phyloP scores from a whole-genome alignment of 2,888 invertebrate genomes.

The Drosophila aldrichi region DNA sequence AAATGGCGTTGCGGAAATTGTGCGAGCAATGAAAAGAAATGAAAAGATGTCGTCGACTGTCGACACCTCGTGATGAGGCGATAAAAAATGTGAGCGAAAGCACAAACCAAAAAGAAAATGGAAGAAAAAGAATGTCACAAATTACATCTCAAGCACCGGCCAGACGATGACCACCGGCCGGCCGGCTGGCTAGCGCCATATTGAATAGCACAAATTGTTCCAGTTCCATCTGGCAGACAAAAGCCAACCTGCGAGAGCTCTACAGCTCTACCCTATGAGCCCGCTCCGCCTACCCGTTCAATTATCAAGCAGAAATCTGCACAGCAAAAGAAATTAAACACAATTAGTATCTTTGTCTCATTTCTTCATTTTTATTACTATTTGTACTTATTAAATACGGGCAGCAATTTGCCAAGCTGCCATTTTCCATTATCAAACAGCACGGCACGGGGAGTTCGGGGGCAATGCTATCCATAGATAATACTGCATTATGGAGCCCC shows the following conservation, averaged over 20 bases:
- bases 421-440: constrained; percentile 19
- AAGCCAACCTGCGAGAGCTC: constrained; percentile 44
- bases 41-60: constrained; percentile 40
- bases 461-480: constrained; percentile 25
- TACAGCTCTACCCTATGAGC: neutral
- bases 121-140: constrained; percentile 22
- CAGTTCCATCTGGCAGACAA: constrained; percentile 61
- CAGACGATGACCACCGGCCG: constrained; percentile 17
- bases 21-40: constrained; percentile 64
- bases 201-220: constrained; percentile 70
- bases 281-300: neutral
- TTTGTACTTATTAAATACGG: constrained; percentile 56
- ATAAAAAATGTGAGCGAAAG: constrained; percentile 44
- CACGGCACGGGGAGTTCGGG: neutral
- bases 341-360: constrained; percentile 53
- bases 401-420: constrained; percentile 38
- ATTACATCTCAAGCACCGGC: constrained; percentile 28
- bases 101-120: constrained; percentile 38
- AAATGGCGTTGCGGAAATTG: constrained; percentile 79
- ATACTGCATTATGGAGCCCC: constrained; percentile 24
- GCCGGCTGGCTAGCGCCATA: constrained; percentile 22
- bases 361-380: constrained; percentile 52
- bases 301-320: constrained; percentile 32
- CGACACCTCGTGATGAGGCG: constrained; percentile 44
- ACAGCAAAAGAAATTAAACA: constrained; percentile 66